Evolutionary conservation across 2,888 invertebrate genomes (phyloP).

Genomic region (Pseudococcus viburni): DNA sequence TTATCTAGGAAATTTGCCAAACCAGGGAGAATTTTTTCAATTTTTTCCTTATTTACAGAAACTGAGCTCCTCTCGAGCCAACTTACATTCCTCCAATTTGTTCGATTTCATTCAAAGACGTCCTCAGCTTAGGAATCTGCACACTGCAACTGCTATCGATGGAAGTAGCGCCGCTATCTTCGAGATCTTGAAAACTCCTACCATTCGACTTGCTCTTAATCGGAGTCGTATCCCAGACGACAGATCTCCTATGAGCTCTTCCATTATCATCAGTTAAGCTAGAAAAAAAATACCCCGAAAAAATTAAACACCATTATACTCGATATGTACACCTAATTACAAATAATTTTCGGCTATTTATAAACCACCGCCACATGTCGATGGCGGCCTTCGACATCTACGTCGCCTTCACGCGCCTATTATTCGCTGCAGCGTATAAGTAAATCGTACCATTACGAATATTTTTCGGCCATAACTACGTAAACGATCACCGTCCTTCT

Average conservation of each 20-base stretch:
- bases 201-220: conserved; percentile 58
- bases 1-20: too few species aligned
- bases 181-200: neutral
- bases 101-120: conserved; percentile 56
- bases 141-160: conserved; percentile 38
- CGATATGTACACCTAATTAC: neutral
- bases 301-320: neutral
- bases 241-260: conserved; percentile 67
- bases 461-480: neutral
- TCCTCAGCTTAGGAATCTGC: conserved; percentile 15
- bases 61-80: neutral
- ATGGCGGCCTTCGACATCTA: neutral
- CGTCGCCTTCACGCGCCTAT: neutral
- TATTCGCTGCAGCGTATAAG: neutral
- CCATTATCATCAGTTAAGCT: conserved; percentile 66
- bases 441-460: neutral
- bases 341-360: conserved; percentile 3
- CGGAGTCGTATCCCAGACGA: conserved; percentile 68
- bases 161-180: conserved; percentile 46
- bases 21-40: too few species aligned
- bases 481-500: neutral
- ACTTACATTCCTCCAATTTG: conserved; percentile 62
- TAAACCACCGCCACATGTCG: neutral
- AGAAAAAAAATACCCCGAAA: neutral
- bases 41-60: neutral